These are phyloP conservation scores for Tricholauxania praeusta DNA, from an alignment of 2,888 invertebrate genomes.

Conservation along the genomic window DNA sequence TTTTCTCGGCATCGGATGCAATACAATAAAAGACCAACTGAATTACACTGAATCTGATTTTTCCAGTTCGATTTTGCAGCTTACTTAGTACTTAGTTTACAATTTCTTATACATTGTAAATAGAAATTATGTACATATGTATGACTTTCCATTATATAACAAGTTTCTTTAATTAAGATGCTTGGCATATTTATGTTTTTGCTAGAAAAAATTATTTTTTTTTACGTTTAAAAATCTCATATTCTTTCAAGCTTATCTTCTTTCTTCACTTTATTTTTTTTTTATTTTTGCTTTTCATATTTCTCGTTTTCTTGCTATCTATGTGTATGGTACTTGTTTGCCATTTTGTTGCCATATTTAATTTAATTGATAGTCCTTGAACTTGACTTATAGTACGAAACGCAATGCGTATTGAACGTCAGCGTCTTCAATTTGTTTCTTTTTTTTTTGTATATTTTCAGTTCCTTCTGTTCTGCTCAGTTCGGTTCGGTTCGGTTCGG, in stretches of 20 bases:
- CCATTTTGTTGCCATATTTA: conserved; percentile 50
- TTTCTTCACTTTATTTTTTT: background rate
- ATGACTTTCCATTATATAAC: no score
- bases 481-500: background rate
- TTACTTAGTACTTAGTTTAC: no score
- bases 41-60: no score
- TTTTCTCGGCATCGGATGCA: no score
- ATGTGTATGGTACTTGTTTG: background rate
- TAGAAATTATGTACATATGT: no score
- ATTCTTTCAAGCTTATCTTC: background rate
- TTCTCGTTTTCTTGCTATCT: background rate
- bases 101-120: no score
- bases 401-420: conserved; percentile 42
- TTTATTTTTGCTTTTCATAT: background rate
- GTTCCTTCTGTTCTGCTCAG: background rate
- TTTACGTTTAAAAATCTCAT: no score
- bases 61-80: no score
- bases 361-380: conserved; percentile 64
- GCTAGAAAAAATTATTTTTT: no score
- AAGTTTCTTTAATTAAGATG: no score
- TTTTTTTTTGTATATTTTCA: background rate
- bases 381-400: conserved; percentile 61
- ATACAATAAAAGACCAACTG: no score
- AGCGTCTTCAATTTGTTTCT: background rate
- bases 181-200: no score